Evolutionary conservation across 2,113 vertebrate species (phyloP).

Genomic region (Labeo rohita): DNA sequence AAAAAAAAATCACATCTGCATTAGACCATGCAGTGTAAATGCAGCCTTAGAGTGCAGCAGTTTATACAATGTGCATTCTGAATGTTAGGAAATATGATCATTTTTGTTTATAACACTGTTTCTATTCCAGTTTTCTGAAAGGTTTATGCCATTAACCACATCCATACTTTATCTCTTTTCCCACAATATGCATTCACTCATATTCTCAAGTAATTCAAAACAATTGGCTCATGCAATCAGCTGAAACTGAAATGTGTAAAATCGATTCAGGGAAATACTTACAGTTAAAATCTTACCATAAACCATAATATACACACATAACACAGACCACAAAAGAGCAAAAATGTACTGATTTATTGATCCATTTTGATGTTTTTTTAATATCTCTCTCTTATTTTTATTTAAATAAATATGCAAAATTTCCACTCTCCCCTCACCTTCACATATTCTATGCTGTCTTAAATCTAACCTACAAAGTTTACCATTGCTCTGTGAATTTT

Average conservation of each 20-base stretch:
- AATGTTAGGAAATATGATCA: background rate
- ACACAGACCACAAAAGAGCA: constrained; percentile 5
- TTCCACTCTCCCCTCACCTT: background rate
- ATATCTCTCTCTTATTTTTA: background rate
- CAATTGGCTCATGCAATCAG: background rate
- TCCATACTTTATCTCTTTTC: background rate
- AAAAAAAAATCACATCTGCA: background rate
- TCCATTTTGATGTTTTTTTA: background rate
- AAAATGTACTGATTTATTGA: background rate
- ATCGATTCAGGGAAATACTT: constrained; percentile 20
- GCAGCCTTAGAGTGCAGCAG: background rate
- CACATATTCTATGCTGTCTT: background rate
- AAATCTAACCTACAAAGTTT: background rate
- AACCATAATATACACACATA: background rate
- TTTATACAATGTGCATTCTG: background rate
- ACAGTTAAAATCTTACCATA: constrained; percentile 17
- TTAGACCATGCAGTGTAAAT: background rate
- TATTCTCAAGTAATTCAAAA: background rate
- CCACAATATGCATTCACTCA: background rate
- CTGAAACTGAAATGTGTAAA: background rate
- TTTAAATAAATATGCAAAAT: background rate
- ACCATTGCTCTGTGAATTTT: background rate
- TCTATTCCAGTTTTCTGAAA: background rate
- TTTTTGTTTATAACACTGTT: background rate
- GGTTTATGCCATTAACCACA: background rate